phyloP scores from a whole-genome alignment of 2,888 invertebrate genomes.

The Drosophila anomelani region DNA sequence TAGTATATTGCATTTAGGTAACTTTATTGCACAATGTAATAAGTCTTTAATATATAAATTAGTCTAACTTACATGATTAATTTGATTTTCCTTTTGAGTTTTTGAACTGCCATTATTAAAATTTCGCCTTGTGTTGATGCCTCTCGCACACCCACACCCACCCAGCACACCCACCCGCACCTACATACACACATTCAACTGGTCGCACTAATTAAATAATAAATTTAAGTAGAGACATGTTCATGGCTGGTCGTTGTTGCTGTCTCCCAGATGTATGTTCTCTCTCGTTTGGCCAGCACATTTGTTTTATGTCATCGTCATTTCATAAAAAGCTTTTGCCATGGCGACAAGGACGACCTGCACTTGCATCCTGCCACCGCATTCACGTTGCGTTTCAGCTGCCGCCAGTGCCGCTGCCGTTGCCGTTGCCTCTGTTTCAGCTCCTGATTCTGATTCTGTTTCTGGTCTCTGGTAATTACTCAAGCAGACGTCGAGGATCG shows the following conservation, averaged over 20 bases:
- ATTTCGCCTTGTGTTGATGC: background rate
- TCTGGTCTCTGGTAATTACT: constrained; percentile 73
- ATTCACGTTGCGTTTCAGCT: constrained; percentile 53
- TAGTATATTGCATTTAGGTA: no score
- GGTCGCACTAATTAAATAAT: constrained; percentile 66
- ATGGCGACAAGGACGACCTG: constrained; percentile 38
- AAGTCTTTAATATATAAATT: background rate
- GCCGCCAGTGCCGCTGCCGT: background rate
- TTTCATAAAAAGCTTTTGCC: constrained; percentile 60
- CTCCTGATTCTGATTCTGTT: constrained; percentile 28
- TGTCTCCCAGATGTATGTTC: constrained; percentile 11
- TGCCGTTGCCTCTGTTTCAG: constrained; percentile 1
- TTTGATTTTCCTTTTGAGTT: background rate
- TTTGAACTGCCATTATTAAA: background rate
- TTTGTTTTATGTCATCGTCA: constrained; percentile 57
- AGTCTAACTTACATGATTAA: background rate
- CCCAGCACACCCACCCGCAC: no score
- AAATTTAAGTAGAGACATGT: constrained; percentile 49
- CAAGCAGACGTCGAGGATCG: constrained; percentile 72
- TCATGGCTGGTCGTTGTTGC: constrained; percentile 17
- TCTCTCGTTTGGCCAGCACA: constrained; percentile 45
- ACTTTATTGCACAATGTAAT: background rate
- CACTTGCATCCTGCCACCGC: constrained; percentile 54
- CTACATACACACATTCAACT: constrained; percentile 19
- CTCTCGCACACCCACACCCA: no score